Evolutionary conservation across 1,140 invertebrate species (phyloP).

Genomic region (Diploscapter pachys): DNA sequence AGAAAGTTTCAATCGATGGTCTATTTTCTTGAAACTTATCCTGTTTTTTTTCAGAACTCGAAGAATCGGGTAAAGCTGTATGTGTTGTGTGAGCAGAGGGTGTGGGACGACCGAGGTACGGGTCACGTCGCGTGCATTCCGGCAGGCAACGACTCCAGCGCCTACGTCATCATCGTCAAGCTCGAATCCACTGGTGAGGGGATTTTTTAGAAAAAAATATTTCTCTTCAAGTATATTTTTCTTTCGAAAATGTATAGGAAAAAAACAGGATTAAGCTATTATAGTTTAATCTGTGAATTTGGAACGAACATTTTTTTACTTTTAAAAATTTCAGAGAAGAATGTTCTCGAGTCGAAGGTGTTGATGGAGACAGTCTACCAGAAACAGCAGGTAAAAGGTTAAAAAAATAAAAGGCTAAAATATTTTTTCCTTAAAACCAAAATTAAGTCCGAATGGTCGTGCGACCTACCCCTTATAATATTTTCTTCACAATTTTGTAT

Average conservation of each 20-base stretch:
- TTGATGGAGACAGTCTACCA: conserved; percentile 54
- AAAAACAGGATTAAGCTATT: too few species aligned
- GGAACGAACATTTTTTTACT: neutral
- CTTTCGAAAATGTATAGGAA: too few species aligned
- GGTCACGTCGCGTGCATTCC: conserved; percentile 53
- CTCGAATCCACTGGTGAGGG: conserved; percentile 45
- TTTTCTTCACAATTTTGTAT: neutral
- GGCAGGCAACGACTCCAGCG: conserved; percentile 24
- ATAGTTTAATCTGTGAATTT: conserved; percentile 7
- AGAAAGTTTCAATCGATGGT: too few species aligned
- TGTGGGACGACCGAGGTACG: conserved; percentile 55
- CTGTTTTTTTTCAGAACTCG: conserved; percentile 32
- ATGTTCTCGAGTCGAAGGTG: conserved; percentile 54
- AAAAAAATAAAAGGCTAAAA: neutral
- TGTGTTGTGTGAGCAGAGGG: conserved; percentile 54
- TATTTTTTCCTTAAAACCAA: neutral
- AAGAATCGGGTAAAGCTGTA: conserved; percentile 57
- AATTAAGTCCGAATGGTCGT: too few species aligned
- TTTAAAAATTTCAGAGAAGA: conserved; percentile 44
- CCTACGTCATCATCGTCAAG: conserved; percentile 50
- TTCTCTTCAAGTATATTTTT: neutral
- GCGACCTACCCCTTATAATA: neutral
- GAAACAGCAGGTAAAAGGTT: conserved; percentile 45
- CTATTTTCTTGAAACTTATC: too few species aligned
- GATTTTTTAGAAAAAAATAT: neutral